These are phyloP conservation scores for Tenthredo mesomela DNA, from an alignment of 2,888 invertebrate species.

Conservation along the genomic window DNA sequence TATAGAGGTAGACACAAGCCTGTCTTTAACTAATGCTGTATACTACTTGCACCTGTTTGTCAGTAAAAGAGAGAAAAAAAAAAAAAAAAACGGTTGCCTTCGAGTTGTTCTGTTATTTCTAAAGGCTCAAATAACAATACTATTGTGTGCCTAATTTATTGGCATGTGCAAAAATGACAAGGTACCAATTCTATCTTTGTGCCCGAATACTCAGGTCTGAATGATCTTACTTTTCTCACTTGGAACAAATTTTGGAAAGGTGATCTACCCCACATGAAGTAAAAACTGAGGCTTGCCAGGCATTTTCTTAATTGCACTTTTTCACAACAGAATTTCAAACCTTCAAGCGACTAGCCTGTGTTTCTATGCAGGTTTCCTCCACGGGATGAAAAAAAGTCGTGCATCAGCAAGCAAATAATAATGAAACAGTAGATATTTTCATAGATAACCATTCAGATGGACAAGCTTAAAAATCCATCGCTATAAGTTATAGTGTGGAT, in stretches of 20 bases:
- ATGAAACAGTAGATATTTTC: neutral
- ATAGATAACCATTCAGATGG: neutral
- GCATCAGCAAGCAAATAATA: neutral
- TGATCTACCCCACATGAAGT: neutral
- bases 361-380: neutral
- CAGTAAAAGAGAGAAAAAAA: neutral
- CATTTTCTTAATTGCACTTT: neutral
- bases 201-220: neutral
- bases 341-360: neutral
- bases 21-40: neutral
- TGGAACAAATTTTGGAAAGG: neutral
- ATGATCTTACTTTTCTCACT: neutral
- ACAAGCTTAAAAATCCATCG: neutral
- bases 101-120: slow-evolving; percentile 43
- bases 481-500: neutral
- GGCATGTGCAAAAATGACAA: neutral
- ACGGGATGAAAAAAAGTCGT: neutral
- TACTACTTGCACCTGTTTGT: slow-evolving; percentile 28
- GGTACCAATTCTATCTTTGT: neutral
- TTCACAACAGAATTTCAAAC: neutral
- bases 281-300: neutral
- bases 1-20: slow-evolving; percentile 24
- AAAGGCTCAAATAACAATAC: neutral
- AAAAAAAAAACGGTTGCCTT: neutral
- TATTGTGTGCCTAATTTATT: neutral